Conservation (phyloP, 2,888 invertebrate species). For the Caenorhabditis zanzibari region DNA sequence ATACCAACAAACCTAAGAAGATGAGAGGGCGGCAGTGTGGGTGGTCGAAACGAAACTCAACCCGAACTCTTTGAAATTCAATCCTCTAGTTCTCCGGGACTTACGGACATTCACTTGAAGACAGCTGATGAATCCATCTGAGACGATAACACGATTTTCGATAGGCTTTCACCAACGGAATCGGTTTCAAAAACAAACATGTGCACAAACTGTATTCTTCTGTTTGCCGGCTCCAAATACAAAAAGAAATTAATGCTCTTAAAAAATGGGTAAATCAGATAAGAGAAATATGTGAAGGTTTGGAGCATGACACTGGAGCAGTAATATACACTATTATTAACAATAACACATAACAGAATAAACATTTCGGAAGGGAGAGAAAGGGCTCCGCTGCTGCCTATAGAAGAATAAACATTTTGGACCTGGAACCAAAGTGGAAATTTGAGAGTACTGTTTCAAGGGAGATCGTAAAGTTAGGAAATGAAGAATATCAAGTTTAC, state of each 20-base stretch:
- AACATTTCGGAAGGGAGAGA: slow-evolving; percentile 32
- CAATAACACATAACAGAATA: slow-evolving; percentile 43
- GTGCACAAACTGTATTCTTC: not conserved
- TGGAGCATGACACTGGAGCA: slow-evolving; percentile 16
- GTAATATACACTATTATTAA: slow-evolving; percentile 17
- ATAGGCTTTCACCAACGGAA: slow-evolving; percentile 9
- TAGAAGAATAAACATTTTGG: slow-evolving; percentile 46
- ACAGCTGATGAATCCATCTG: slow-evolving; percentile 40
- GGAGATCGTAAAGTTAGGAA: not conserved
- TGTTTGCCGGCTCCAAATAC: not conserved
- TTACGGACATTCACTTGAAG: slow-evolving; percentile 23
- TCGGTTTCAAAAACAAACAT: slow-evolving; percentile 11
- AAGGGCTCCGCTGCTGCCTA: slow-evolving; percentile 11
- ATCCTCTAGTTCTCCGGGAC: slow-evolving; percentile 33
- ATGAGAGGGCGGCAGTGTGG: not conserved
- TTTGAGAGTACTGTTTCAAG: slow-evolving; percentile 26
- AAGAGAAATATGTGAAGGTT: not conserved
- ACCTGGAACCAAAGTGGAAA: not conserved
- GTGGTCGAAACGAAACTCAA: slow-evolving; percentile 44
- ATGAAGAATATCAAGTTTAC: slow-evolving; percentile 12
- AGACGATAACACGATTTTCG: slow-evolving; percentile 6
- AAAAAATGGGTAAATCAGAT: slow-evolving; percentile 7
- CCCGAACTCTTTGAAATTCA: slow-evolving; percentile 60
- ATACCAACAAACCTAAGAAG: slow-evolving; percentile 16
- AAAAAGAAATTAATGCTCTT: slow-evolving; percentile 3